Percentiles rank a stretch among this genome's conserved stretches.
phyloP scores from a whole-genome alignment of 2,113 vertebrate genomes.

The Craseonycteris thonglongyai region DNA sequence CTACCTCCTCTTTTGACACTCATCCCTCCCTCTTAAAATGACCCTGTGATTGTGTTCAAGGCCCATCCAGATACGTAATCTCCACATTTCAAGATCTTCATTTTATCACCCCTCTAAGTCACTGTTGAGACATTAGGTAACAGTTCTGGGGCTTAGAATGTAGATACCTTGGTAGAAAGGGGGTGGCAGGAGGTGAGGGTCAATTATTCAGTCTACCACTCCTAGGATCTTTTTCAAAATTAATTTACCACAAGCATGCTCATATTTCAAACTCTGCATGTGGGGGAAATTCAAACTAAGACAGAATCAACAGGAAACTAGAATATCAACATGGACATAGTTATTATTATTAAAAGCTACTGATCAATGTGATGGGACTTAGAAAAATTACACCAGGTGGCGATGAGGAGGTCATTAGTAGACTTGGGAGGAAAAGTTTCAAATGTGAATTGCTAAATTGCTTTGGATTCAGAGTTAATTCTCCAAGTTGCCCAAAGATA shows the following conservation, averaged over 20 bases:
- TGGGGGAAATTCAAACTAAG: neutral
- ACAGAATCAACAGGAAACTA: neutral
- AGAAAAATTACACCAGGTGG: neutral
- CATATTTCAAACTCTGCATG: neutral
- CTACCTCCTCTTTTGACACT: neutral
- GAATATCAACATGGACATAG: neutral
- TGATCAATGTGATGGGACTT: neutral
- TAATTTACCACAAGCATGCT: neutral
- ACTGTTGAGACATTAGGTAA: neutral
- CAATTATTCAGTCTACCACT: neutral
- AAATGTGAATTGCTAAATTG: neutral
- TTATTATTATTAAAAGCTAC: neutral
- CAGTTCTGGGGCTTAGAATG: neutral
- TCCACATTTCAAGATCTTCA: neutral
- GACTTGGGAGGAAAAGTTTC: neutral
- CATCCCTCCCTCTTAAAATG: neutral
- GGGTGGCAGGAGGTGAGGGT: neutral
- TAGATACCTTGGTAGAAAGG: neutral
- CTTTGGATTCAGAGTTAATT: neutral
- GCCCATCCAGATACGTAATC: neutral
- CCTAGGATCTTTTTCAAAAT: neutral
- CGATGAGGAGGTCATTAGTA: neutral
- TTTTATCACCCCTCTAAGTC: neutral
- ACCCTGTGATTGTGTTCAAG: neutral
- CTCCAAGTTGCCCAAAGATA: neutral